A percentile compares a stretch with the other conserved stretches of the same genome.
Conservation (phyloP, 2,113 vertebrate species). For the Eubucco bourcierii region DNA sequence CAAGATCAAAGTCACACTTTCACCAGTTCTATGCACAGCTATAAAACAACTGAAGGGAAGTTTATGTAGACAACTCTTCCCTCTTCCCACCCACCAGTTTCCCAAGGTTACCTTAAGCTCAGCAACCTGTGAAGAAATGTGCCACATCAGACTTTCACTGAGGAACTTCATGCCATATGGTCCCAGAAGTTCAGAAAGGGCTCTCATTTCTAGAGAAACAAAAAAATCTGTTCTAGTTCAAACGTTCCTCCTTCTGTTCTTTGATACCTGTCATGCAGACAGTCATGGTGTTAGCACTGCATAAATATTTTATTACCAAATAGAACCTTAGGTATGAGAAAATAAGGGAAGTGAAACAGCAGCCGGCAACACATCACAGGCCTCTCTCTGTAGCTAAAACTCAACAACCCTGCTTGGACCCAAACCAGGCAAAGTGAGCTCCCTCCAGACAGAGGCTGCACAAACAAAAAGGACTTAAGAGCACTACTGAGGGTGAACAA, state of each 20-base stretch:
- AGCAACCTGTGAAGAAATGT: slow-evolving; percentile 98
- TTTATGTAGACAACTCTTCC: neutral
- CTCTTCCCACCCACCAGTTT: neutral
- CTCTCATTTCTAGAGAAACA: slow-evolving; percentile 91
- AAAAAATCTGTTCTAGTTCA: slow-evolving; percentile 38
- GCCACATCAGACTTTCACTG: slow-evolving; percentile 99
- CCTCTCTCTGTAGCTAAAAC: neutral
- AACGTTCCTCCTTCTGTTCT: neutral
- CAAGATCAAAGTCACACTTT: neutral
- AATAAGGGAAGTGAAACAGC: neutral
- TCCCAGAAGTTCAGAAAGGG: slow-evolving; percentile 95
- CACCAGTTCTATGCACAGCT: neutral
- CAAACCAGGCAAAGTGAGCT: neutral
- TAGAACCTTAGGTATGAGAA: neutral
- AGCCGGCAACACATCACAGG: neutral
- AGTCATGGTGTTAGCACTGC: neutral
- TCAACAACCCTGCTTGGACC: neutral
- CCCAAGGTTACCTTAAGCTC: slow-evolving; percentile 92
- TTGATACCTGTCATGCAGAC: neutral
- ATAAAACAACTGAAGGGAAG: neutral
- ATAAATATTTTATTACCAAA: neutral
- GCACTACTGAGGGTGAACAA: neutral
- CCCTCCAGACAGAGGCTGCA: neutral
- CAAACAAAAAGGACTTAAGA: neutral
- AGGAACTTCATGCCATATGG: slow-evolving; percentile 99